phyloP scores from a whole-genome alignment of 2,113 vertebrate species.

The Prolemur simus region DNA sequence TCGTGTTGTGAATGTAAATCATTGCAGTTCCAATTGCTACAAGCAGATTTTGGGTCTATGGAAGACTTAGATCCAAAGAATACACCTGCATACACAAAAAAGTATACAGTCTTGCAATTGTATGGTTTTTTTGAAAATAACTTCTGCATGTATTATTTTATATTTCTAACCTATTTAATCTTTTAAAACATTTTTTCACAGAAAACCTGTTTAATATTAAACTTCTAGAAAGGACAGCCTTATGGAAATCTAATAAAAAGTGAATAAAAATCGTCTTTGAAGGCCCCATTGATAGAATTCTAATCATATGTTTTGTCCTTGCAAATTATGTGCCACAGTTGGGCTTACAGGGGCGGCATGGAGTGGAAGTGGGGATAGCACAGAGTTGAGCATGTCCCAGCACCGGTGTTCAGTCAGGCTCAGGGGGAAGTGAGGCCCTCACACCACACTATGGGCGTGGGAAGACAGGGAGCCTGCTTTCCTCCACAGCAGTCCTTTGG shows the following conservation, averaged over 20 bases:
- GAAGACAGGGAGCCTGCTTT: not conserved
- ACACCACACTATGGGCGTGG: rapidly evolving
- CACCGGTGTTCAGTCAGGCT: not conserved
- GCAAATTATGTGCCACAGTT: not conserved
- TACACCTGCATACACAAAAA: not conserved
- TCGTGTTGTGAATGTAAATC: not conserved
- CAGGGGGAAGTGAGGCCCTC: not conserved
- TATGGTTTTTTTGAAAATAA: slow-evolving; percentile 1
- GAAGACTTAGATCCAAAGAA: not conserved
- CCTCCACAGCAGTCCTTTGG: not conserved
- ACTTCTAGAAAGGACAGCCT: slow-evolving; percentile 27
- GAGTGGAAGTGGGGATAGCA: not conserved
- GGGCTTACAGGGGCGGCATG: not conserved
- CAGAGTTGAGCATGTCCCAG: not conserved
- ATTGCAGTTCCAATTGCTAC: not conserved
- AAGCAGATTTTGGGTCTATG: not conserved
- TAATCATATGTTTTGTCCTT: not conserved
- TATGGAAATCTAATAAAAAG: slow-evolving; percentile 40
- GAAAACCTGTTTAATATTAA: slow-evolving; percentile 50
- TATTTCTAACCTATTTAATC: not conserved
- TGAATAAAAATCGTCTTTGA: slow-evolving; percentile 8
- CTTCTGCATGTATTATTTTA: not conserved
- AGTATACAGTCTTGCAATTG: not conserved
- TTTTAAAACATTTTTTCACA: slow-evolving; percentile 46
- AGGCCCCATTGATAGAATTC: slow-evolving; percentile 8